Conservation (phyloP, 2,888 invertebrate species). For the Uropetala carovei region DNA sequence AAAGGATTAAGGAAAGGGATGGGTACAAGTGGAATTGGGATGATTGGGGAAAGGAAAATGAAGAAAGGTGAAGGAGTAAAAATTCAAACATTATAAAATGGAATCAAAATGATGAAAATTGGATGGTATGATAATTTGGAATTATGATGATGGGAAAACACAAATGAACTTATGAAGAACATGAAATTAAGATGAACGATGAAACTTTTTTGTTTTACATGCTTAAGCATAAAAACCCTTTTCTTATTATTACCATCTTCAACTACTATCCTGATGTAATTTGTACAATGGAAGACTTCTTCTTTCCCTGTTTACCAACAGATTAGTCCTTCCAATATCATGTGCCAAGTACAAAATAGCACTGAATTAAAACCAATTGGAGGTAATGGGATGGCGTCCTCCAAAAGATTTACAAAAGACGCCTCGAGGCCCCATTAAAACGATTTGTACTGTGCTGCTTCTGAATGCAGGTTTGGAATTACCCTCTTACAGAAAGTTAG, state of each 20-base stretch:
- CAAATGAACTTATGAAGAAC: not conserved
- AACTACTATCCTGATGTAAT: conserved; percentile 62
- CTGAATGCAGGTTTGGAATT: conserved; percentile 62
- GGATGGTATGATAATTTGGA: conserved; percentile 21
- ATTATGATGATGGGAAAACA: not conserved
- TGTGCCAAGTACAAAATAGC: conserved; percentile 64
- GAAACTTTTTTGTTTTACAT: conserved; percentile 63
- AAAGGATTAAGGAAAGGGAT: not conserved
- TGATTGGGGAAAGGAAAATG: not conserved
- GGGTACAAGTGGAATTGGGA: not conserved
- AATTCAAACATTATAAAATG: conserved; percentile 48
- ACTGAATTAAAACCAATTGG: conserved; percentile 48
- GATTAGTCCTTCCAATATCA: conserved; percentile 62
- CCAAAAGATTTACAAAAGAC: conserved; percentile 63
- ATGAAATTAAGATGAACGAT: conserved; percentile 42
- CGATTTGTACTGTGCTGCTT: conserved; percentile 64
- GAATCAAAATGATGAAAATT: conserved; percentile 2
- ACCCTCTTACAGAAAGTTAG: conserved; percentile 63
- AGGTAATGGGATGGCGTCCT: conserved; percentile 63
- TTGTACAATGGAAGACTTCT: conserved; percentile 64
- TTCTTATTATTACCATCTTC: conserved; percentile 60
- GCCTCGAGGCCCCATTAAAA: conserved; percentile 62
- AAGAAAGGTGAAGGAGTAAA: conserved; percentile 41
- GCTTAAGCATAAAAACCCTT: conserved; percentile 56
- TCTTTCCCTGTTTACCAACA: conserved; percentile 63